phyloP scores from a whole-genome alignment of 2,113 vertebrate genomes.

The Vireo altiloquus region DNA sequence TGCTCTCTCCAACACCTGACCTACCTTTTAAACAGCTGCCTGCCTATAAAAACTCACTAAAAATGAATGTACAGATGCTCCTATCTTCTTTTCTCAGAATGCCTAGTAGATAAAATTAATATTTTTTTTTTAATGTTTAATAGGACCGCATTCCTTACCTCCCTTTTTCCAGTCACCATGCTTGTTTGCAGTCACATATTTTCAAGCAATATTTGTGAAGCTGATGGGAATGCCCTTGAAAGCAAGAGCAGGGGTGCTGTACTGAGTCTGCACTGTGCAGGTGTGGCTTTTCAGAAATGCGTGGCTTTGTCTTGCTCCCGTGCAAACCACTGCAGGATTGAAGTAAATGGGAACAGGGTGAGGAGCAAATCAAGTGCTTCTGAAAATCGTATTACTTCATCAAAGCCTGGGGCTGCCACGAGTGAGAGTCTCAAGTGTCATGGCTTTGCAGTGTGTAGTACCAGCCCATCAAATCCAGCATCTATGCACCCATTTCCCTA shows the following conservation, averaged over 20 bases:
- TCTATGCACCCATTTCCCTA: fast-evolving
- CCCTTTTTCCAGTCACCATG: background rate
- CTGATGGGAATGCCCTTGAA: background rate
- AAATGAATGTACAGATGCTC: background rate
- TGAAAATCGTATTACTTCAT: background rate
- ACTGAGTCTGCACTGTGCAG: background rate
- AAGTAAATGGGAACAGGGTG: background rate
- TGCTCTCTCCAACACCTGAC: background rate
- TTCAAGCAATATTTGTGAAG: background rate
- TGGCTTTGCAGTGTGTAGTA: background rate
- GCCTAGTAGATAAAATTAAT: background rate
- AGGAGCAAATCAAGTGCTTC: background rate
- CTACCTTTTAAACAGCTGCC: background rate
- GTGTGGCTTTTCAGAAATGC: background rate
- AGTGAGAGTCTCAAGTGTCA: background rate
- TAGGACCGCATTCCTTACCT: background rate
- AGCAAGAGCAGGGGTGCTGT: background rate
- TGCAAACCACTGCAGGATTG: background rate
- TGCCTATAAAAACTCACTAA: background rate
- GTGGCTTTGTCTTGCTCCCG: background rate
- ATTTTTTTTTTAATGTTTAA: background rate
- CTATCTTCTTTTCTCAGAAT: background rate
- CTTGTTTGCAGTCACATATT: fast-evolving
- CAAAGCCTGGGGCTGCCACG: background rate
- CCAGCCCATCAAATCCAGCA: background rate